phyloP scores from a whole-genome alignment of 2,888 invertebrate species.

The Latheticus oryzae region DNA sequence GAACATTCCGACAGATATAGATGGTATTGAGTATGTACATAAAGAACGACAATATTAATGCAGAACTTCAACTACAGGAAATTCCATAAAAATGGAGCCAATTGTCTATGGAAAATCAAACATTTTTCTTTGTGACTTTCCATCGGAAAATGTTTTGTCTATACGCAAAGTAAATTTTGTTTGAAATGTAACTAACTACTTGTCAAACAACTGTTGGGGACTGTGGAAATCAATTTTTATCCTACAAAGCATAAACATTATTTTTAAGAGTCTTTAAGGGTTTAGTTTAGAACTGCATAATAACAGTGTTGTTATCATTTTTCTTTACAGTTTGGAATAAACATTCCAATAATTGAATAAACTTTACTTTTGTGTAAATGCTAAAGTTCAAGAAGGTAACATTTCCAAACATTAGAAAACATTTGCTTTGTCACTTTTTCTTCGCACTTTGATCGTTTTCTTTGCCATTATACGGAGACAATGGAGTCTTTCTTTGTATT shows the following conservation, averaged over 20 bases:
- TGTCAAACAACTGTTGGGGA: too few species aligned
- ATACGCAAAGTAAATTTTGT: constrained; percentile 10
- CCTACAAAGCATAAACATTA: too few species aligned
- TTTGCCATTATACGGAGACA: constrained; percentile 26
- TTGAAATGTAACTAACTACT: too few species aligned
- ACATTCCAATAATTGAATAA: constrained; percentile 15
- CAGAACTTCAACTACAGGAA: neutral
- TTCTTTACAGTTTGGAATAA: constrained; percentile 7
- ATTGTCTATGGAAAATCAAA: constrained; percentile 13
- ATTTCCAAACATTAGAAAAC: constrained; percentile 4
- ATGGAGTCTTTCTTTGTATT: constrained; percentile 23
- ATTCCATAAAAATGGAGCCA: constrained; percentile 11
- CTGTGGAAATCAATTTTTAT: too few species aligned
- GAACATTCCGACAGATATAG: neutral
- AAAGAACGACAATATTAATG: constrained; percentile 14
- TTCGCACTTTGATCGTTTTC: constrained; percentile 19
- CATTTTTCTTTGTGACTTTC: constrained; percentile 4
- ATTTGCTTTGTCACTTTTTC: constrained; percentile 21
- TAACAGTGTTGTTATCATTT: too few species aligned
- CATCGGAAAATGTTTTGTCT: constrained; percentile 9
- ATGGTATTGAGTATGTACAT: neutral
- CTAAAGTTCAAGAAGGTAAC: constrained; percentile 2
- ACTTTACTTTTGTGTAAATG: neutral
- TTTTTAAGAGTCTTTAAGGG: too few species aligned
- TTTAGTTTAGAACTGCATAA: too few species aligned